Base-by-base conservation (phyloP, 2,797 vertebrate genomes). In the Bovichtus variegatus region DNA sequence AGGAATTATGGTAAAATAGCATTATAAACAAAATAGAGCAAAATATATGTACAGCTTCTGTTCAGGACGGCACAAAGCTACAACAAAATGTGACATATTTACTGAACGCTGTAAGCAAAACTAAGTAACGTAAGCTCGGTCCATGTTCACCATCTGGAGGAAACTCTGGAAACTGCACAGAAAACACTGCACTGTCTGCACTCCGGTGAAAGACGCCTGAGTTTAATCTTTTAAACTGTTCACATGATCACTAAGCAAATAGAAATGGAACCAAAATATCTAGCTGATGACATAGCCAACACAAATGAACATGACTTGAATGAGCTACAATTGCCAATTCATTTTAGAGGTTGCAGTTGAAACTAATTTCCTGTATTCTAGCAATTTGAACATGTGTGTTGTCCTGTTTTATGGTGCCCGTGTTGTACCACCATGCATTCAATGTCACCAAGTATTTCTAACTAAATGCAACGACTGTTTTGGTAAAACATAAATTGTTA, bases 31-130 rank as follows among this genome's bases (percentile, higher is more conserved):
- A 47, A 31, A 34, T 3, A 21, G 5, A 25, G 7, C 10, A 6
- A 47, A 25, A 68, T 31, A 50, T 59, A 74, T 81, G 71, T 77
- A 77, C 76, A 80, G n/a, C n/a, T n/a, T 54, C 51, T 55, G 10
- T 72, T 49, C n/a, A 68, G 27, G 2, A 59, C 41, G 23, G 41
- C 16, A 16, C 47, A 55, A 19, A 74, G 38, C 5, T 41, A 31
- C 16, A 40, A 23, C 49, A 40, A 38, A 10, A 40, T 3, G 11
- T 6, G 29, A 40, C 18, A 31, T 54, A 69, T 31, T 13, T 29
- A 31, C 10, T 57, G 0, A 3, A 46, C 38, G 46, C 27, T 23
- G 13, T 18, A 15, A 7, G n/a, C 1, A 40, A 9, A 29, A 27
- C 19, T 18, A 19, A 18, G 16, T 2, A 25, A 15, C 19, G 34